Percentiles rank a stretch among this genome's conserved stretches.
Evolutionary conservation across 2,113 vertebrate genomes (phyloP).

Genomic region (Apodemus speciosus): DNA sequence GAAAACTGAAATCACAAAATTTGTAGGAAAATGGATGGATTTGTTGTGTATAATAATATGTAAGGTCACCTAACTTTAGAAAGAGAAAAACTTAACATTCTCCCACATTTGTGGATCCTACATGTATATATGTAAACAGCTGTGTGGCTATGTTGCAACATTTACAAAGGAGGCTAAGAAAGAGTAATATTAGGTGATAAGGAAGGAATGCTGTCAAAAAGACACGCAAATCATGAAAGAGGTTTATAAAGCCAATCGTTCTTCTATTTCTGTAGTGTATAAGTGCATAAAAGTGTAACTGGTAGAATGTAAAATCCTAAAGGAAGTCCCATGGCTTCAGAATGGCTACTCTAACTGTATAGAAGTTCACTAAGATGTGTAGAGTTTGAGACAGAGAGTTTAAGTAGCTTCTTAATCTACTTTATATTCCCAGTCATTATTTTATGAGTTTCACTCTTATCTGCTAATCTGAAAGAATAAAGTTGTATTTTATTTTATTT

Average conservation of each 20-base stretch:
- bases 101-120: background rate
- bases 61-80: background rate
- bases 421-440: conserved; percentile 24
- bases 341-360: background rate
- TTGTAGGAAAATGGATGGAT: background rate
- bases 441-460: background rate
- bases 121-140: background rate
- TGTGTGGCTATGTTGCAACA: background rate
- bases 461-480: conserved; percentile 35
- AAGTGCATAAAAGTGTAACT: background rate
- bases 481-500: conserved; percentile 55
- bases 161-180: background rate
- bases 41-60: background rate
- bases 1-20: background rate
- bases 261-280: background rate
- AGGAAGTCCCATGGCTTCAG: background rate
- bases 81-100: background rate
- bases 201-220: background rate
- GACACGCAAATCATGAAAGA: background rate
- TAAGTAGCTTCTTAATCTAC: background rate
- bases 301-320: background rate
- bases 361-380: no score
- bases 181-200: background rate
- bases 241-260: background rate
- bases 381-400: background rate